Base-by-base conservation (phyloP, 2,888 invertebrate species). In the Hecatera dysodea region DNA sequence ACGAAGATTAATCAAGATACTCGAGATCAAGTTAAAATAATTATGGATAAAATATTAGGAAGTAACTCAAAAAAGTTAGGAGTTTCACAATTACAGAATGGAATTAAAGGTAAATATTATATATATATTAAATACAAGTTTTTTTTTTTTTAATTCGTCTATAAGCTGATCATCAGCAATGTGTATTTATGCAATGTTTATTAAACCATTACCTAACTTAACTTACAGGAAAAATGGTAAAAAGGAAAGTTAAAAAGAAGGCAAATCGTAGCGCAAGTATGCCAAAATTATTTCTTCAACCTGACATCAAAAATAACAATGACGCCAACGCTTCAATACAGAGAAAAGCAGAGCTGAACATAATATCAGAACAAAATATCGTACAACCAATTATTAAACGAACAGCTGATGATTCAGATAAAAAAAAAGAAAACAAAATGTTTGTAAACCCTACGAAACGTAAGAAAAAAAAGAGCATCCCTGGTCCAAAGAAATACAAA, bases 21-120 rank as follows among this genome's bases (percentile, higher is more conserved):
- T 64, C 92, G 93, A 72, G 86, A 89, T 75, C 91, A 96, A 86
- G 94, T 92, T 57, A 95, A 89, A 85, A 91, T 91, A 89, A 94
- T 96, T 8, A 92, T 96, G 62, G 83, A 93, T 50, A 93, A 90
- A 81, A 90, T 95, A 72, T 90, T 95, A 68, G 93, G 94, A 60
- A 92, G 87, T 75, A 90, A 93, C 80, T 78, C 87, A 4, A 90
- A 90, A 80, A 91, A 91, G 72, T 74, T 87, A 57, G 89, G 86
- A 63, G 82, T 91, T 42, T 90, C 90, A 7, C 90, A 93, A 73
- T 84, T 96, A 83, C 91, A 92, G 73, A 95, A 94, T 82, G 95
- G 93, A 29, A 79, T 95, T 1, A 95, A 93, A 92, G 96, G 96
- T 95, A 86, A 74, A 29, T 53, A 11, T 15, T n/a, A n/a, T n/a